A percentile compares a stretch with the other conserved stretches of the same genome.
These are phyloP conservation scores for Heliothis subflexa DNA, from an alignment of 1,140 invertebrate species.

Conservation along the genomic window DNA sequence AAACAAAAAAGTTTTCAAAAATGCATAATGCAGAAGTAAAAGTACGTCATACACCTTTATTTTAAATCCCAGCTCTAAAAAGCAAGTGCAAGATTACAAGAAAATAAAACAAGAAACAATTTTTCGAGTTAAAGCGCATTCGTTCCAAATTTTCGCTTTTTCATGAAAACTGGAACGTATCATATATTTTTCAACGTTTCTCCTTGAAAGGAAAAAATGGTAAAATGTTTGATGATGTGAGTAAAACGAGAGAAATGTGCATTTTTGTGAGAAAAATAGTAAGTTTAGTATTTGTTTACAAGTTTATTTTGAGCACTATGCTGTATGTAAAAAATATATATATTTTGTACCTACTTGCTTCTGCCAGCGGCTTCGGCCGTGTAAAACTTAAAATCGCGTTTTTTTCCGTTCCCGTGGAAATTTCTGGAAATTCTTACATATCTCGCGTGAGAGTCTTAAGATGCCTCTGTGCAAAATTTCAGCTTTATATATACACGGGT, in stretches of 20 bases:
- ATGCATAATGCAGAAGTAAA: too few species aligned
- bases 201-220: background rate
- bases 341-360: too few species aligned
- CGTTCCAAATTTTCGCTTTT: constrained; percentile 11
- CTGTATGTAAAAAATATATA: too few species aligned
- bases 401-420: too few species aligned
- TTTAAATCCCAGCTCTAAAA: background rate
- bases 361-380: too few species aligned
- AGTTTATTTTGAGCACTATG: background rate
- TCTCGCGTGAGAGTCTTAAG: too few species aligned
- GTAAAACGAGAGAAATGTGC: background rate
- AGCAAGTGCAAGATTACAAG: constrained; percentile 1
- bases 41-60: background rate
- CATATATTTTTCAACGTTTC: constrained; percentile 9
- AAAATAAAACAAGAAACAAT: constrained; percentile 1
- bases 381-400: too few species aligned
- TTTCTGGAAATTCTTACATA: too few species aligned
- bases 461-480: too few species aligned
- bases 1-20: background rate
- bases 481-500: too few species aligned
- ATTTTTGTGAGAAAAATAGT: background rate
- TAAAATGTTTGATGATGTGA: constrained; percentile 14
- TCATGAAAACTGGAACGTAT: constrained; percentile 10
- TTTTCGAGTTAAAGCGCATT: constrained; percentile 20
- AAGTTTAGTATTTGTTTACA: background rate